Evolutionary conservation across 2,888 invertebrate genomes (phyloP), one percentile per base, ranked within the genome.

Genomic region (Alviniconcha strummeri): DNA sequence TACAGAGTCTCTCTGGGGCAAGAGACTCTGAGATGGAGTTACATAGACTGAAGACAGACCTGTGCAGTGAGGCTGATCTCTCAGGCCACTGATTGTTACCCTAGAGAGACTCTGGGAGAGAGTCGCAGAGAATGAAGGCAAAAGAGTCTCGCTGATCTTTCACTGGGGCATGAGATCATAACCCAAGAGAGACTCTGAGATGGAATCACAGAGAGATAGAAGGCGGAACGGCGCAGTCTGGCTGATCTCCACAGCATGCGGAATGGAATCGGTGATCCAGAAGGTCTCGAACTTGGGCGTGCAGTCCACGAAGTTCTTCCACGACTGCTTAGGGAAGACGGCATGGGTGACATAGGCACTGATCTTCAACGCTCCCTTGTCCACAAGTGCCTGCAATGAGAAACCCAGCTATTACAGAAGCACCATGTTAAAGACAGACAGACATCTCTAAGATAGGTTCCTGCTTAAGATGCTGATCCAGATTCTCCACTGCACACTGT

Each of bases 221-320:
- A 94, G 88, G 84, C 90, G 89, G 87, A 94, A 94, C 5, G 94
- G 94, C 9, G 88, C 82, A 83, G 93, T 87, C 72, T 91, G 77
- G 76, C 90, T 88, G 56, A 94, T 93, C 11, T 90, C 89, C 9
- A 81, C 80, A 6, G 93, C 93, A 85, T 94, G 93, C 36, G 94
- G 94, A 2, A 94, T 86, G 5, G 93, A 93, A 85, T 94, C 93
- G 3, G 94, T 94, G 82, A 94, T 92, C 94, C 94, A 94, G 88
- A 94, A 94, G 80, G 90, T 89, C 77, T 91, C 87, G 83, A 94
- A 92, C 71, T 87, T 86, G 5, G 92, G 90, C 5, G 88, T 86
- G 8, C 85, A 86, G 13, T 90, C 87, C 0, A 86, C 85, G 85
- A 94, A 94, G 72, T 89, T 89, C 81, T 89, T 89, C 94, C 94